phyloP scores from a whole-genome alignment of 92 coral and sea anemone genomes.

The Phymanthus crucifer region DNA sequence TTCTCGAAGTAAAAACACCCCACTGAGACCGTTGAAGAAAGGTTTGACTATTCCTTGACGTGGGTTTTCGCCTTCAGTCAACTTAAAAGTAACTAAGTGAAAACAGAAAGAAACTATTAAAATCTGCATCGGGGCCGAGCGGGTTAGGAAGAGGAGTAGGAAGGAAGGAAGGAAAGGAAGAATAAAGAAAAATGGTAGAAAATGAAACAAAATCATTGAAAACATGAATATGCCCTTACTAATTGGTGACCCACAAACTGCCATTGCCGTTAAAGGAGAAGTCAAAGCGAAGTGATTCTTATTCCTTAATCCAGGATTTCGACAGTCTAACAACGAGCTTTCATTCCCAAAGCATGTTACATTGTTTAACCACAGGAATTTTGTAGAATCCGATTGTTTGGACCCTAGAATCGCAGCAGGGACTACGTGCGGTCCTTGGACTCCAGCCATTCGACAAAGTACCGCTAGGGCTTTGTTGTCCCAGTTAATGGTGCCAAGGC shows the following conservation, averaged over 20 bases:
- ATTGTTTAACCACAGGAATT: not conserved
- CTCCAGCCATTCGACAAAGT: not conserved
- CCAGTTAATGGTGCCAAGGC: not conserved
- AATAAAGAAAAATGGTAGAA: not conserved
- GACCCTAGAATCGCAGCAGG: not conserved
- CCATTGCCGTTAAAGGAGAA: not conserved
- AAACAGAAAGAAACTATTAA: not conserved
- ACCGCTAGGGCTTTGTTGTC: not conserved
- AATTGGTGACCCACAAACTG: not conserved
- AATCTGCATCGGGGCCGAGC: not conserved
- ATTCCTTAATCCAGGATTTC: not conserved
- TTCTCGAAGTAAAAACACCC: not conserved
- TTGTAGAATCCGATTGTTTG: not conserved
- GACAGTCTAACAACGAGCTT: not conserved
- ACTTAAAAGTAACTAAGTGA: not conserved
- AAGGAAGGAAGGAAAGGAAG: not conserved
- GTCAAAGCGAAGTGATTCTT: not conserved
- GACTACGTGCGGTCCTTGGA: not conserved
- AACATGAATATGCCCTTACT: not conserved
- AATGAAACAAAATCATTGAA: not conserved
- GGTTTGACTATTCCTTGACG: not conserved
- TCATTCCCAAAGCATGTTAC: conserved; percentile 3
- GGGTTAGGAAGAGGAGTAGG: not conserved
- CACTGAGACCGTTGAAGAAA: not conserved
- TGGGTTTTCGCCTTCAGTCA: not conserved